Conservation (phyloP, 2,113 vertebrate species). For the Chunga burmeisteri region DNA sequence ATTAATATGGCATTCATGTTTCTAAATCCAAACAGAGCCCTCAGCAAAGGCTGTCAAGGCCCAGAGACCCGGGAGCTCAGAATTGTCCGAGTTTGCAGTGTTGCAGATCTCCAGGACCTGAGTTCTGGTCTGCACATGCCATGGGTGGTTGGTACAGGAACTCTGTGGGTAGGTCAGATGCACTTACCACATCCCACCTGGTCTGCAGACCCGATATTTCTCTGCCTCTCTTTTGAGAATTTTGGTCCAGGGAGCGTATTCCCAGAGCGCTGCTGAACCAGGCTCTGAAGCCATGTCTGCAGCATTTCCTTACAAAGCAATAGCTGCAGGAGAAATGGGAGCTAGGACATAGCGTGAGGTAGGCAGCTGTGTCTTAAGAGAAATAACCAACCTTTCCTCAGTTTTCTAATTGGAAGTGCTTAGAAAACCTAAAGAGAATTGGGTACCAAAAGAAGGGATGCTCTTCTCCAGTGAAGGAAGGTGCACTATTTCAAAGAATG, state of each 20-base stretch:
- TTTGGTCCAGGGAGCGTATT: background rate
- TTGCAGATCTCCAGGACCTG: background rate
- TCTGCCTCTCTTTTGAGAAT: background rate
- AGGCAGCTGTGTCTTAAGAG: background rate
- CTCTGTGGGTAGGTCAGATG: background rate
- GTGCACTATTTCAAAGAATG: background rate
- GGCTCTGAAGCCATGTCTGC: background rate
- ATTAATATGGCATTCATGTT: background rate
- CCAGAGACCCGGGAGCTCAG: background rate
- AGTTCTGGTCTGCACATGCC: background rate
- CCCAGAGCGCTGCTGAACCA: background rate
- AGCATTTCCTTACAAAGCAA: background rate
- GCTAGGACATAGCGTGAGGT: background rate
- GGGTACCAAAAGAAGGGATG: background rate
- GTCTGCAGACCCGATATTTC: background rate
- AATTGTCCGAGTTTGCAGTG: no score
- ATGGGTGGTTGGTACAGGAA: background rate
- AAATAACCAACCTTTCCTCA: background rate
- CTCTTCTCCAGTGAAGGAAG: background rate
- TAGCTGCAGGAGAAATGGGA: background rate
- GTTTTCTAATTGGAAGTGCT: background rate
- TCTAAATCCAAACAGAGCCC: background rate
- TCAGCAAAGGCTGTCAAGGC: background rate
- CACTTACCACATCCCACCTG: background rate
- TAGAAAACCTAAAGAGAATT: background rate